Conservation (phyloP, 2,888 invertebrate species). For the Dorcus parallelipipedus region DNA sequence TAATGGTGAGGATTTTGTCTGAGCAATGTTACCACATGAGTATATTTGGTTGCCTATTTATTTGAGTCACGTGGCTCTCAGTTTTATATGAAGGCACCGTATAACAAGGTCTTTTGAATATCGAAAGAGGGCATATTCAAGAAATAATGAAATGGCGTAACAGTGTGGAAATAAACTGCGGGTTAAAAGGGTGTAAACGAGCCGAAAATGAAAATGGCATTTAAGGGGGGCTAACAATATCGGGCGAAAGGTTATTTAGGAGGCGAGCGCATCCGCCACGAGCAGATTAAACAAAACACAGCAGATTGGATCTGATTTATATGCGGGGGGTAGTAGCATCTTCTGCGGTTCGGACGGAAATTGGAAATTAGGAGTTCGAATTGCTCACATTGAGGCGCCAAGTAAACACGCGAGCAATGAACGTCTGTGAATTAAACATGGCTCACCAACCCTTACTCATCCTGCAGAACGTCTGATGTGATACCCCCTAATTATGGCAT, state of each 20-base stretch:
- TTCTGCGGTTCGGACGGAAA: slow-evolving; percentile 30
- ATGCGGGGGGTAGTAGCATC: slow-evolving; percentile 27
- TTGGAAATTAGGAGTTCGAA: slow-evolving; percentile 27
- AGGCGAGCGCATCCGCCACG: slow-evolving; percentile 20
- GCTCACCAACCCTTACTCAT: not conserved
- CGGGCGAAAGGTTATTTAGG: slow-evolving; percentile 30
- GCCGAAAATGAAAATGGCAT: no score
- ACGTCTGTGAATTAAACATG: slow-evolving; percentile 17
- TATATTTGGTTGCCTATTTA: no score
- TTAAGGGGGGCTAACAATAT: slow-evolving; percentile 20
- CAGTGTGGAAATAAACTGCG: no score
- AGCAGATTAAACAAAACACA: no score
- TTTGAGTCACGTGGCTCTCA: no score
- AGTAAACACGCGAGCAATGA: slow-evolving; percentile 14
- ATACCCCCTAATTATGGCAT: not conserved
- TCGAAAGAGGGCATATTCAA: no score
- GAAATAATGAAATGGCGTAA: no score
- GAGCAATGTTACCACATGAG: no score
- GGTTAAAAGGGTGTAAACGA: no score
- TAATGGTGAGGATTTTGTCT: no score
- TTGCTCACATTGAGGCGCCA: slow-evolving; percentile 17
- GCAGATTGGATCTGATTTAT: slow-evolving; percentile 31
- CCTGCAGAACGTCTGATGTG: not conserved
- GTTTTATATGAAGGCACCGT: no score
- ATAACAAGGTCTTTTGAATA: no score